phyloP scores from a whole-genome alignment of 2,888 invertebrate genomes.

The Chaetogeoica ovagalla region DNA sequence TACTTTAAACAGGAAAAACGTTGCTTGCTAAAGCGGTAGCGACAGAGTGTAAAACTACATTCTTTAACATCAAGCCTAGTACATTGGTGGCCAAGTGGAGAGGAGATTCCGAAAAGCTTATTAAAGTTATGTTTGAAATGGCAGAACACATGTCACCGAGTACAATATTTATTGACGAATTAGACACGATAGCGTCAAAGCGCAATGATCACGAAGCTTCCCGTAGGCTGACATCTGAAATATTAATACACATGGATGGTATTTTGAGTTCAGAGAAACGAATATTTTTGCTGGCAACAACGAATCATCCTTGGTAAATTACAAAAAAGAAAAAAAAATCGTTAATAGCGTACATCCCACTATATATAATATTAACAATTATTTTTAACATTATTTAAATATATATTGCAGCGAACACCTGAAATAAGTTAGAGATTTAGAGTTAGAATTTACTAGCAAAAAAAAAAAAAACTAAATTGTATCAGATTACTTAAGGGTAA shows the following conservation, averaged over 20 bases:
- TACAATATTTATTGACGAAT: slow-evolving; percentile 90
- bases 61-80: slow-evolving; percentile 89
- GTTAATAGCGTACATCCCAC: not conserved
- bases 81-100: slow-evolving; percentile 93
- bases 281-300: slow-evolving; percentile 80
- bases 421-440: no score
- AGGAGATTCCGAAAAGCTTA: slow-evolving; percentile 91
- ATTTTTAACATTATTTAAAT: no score
- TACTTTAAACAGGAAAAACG: slow-evolving; percentile 70
- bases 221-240: slow-evolving; percentile 83
- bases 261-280: slow-evolving; percentile 64
- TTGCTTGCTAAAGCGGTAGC: slow-evolving; percentile 86
- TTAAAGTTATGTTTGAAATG: slow-evolving; percentile 84
- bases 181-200: slow-evolving; percentile 79
- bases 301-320: slow-evolving; percentile 85
- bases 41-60: slow-evolving; percentile 75
- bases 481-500: no score
- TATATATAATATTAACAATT: not conserved
- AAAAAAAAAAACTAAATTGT: no score
- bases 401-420: no score
- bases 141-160: slow-evolving; percentile 84
- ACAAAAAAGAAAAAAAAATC: not conserved
- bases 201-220: slow-evolving; percentile 76
- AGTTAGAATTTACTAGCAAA: no score
- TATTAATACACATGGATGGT: slow-evolving; percentile 86